These are phyloP conservation scores for Erethizon dorsatum DNA, from an alignment of 2,797 vertebrate genomes.

Conservation along the genomic window DNA sequence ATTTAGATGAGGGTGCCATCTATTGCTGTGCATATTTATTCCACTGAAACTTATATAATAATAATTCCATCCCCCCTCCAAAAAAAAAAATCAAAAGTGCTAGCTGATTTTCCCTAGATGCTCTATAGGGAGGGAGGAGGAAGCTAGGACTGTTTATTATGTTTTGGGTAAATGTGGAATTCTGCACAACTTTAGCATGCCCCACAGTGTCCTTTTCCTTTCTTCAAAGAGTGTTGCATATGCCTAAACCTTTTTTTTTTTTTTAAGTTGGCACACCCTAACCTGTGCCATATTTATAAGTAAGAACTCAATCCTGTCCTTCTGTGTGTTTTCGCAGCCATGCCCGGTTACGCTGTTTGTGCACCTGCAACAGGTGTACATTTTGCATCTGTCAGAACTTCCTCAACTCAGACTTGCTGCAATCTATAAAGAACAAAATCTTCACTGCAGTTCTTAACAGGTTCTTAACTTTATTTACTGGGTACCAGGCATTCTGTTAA, in stretches of 20 bases:
- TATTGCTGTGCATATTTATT: conserved; percentile 90
- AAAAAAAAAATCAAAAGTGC: conserved; percentile 48
- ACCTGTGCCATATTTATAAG: conserved; percentile 88
- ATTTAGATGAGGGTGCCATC: conserved; percentile 88
- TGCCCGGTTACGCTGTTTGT: conserved; percentile 98
- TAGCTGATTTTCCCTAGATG: conserved; percentile 73
- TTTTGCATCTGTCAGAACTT: conserved; percentile 99
- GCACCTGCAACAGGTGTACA: conserved; percentile 98
- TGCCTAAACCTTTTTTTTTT: conserved; percentile 87
- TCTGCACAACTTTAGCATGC: conserved; percentile 91
- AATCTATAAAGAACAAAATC: conserved; percentile 98
- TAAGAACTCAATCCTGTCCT: conserved; percentile 92
- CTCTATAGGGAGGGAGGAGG: conserved; percentile 73
- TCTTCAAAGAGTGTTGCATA: conserved; percentile 88
- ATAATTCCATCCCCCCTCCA: conserved; percentile 63
- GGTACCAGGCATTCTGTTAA: conserved; percentile 92
- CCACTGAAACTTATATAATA: conserved; percentile 68
- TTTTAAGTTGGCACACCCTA: conserved; percentile 89
- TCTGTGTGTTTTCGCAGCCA: conserved; percentile 98
- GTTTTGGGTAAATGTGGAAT: conserved; percentile 79
- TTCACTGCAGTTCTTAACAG: conserved; percentile 98
- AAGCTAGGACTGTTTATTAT: conserved; percentile 37
- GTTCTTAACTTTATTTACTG: conserved; percentile 95
- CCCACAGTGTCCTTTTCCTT: conserved; percentile 89
- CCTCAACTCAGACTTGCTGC: conserved; percentile 99